Evolutionary conservation across 1,140 invertebrate genomes (phyloP).

Genomic region (Drosophila virilis): DNA sequence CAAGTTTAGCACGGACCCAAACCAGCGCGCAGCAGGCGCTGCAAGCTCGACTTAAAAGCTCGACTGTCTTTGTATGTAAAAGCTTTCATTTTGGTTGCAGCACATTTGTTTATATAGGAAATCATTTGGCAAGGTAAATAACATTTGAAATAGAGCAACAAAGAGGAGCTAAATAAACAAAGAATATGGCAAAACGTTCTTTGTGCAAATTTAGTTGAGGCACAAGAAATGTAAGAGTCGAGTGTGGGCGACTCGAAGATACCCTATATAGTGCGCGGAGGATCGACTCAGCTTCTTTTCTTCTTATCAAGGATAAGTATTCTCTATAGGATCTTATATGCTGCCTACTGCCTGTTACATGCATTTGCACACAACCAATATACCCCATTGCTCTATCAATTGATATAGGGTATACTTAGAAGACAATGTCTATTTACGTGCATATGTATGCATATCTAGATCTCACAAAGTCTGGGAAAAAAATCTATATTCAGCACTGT

Average conservation of each 20-base stretch:
- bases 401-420: background rate
- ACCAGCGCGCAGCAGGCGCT: conserved; percentile 22
- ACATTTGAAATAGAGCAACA: conserved; percentile 30
- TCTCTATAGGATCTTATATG: too few species aligned
- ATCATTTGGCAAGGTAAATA: conserved; percentile 21
- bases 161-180: conserved; percentile 14
- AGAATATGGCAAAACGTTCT: background rate
- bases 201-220: background rate
- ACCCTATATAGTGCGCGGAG: background rate
- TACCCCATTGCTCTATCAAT: background rate
- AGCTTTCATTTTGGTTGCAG: conserved; percentile 9
- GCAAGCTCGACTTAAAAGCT: conserved; percentile 41
- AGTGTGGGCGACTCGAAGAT: background rate
- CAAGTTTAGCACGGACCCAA: conserved; percentile 26
- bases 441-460: background rate
- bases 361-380: background rate
- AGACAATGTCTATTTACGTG: background rate
- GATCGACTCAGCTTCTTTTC: too few species aligned
- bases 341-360: background rate
- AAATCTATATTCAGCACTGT: background rate
- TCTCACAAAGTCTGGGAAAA: background rate
- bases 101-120: conserved; percentile 27
- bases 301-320: too few species aligned
- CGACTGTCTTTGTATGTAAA: background rate
- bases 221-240: too few species aligned